Evolutionary conservation across 1,140 invertebrate species (phyloP).

Genomic region (Anoplolepis gracilipes): DNA sequence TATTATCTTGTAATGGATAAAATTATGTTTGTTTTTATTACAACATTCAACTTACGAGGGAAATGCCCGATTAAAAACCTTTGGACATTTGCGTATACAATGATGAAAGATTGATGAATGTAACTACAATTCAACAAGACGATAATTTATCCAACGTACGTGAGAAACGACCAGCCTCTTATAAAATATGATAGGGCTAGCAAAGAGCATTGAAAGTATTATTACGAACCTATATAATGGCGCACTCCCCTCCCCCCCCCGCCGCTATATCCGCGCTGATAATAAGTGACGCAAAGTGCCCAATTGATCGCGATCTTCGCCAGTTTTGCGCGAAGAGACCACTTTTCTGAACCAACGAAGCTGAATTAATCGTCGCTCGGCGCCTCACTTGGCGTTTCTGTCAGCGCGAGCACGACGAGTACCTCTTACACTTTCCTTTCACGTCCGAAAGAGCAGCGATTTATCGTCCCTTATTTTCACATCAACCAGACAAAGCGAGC

Average conservation of each 20-base stretch:
- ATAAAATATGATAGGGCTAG: slow-evolving; percentile 51
- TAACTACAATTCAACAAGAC: slow-evolving; percentile 25
- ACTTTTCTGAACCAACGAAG: slow-evolving; percentile 68
- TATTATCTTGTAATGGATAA: neutral
- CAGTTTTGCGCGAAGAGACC: slow-evolving; percentile 43
- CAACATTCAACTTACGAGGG: neutral
- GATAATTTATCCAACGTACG: slow-evolving; percentile 42
- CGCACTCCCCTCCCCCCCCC: neutral
- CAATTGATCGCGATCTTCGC: slow-evolving; percentile 65
- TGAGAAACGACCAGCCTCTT: slow-evolving; percentile 39
- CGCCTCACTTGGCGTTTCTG: slow-evolving; percentile 53
- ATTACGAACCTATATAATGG: slow-evolving; percentile 51
- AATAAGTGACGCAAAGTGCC: slow-evolving; percentile 57
- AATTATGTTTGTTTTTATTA: too few relatives aligned
- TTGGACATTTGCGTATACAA: neutral
- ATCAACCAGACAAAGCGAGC: slow-evolving; percentile 54
- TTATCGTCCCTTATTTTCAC: slow-evolving; percentile 66
- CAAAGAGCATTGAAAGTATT: slow-evolving; percentile 53
- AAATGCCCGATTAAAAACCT: slow-evolving; percentile 1
- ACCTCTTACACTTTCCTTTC: slow-evolving; percentile 58
- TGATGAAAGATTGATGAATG: slow-evolving; percentile 40
- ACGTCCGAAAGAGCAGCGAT: slow-evolving; percentile 58
- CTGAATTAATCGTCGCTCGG: slow-evolving; percentile 67
- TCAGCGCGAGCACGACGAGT: slow-evolving; percentile 41
- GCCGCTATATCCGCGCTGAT: slow-evolving; percentile 37